A percentile compares a stretch with the other conserved stretches of the same genome.
These are phyloP conservation scores for Pyrrhura leucotis DNA, from an alignment of 2,797 vertebrate genomes.

Conservation along the genomic window DNA sequence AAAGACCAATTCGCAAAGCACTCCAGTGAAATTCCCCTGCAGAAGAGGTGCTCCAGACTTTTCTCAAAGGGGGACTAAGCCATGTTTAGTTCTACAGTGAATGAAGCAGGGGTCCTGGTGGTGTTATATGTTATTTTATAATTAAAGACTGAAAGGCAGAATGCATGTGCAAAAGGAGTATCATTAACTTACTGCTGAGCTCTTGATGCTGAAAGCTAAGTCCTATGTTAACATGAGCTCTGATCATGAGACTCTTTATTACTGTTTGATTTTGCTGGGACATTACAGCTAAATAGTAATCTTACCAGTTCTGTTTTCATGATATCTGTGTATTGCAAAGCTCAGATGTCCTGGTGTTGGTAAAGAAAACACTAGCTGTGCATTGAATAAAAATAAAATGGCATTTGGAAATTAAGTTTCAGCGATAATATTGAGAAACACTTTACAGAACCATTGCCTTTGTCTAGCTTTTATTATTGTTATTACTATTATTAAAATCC, in stretches of 20 bases:
- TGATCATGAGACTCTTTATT: not conserved
- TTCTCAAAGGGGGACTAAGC: not conserved
- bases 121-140: not conserved
- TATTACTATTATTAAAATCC: not conserved
- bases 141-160: not conserved
- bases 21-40: not conserved
- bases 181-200: not conserved
- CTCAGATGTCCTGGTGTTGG: not conserved
- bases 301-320: not conserved
- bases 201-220: not conserved
- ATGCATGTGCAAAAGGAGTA: not conserved
- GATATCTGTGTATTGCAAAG: not conserved
- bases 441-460: not conserved
- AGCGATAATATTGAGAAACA: not conserved
- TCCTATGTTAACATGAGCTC: not conserved
- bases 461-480: not conserved
- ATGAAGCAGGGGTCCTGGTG: not conserved
- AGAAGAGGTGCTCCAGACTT: not conserved
- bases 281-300: not conserved
- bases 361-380: not conserved
- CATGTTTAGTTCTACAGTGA: not conserved
- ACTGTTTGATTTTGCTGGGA: not conserved
- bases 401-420: constrained; percentile 10
- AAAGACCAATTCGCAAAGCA: not conserved
- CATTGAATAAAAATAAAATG: not conserved